Conservation (phyloP, 1,140 invertebrate species). For the Bradysia coprophila region DNA sequence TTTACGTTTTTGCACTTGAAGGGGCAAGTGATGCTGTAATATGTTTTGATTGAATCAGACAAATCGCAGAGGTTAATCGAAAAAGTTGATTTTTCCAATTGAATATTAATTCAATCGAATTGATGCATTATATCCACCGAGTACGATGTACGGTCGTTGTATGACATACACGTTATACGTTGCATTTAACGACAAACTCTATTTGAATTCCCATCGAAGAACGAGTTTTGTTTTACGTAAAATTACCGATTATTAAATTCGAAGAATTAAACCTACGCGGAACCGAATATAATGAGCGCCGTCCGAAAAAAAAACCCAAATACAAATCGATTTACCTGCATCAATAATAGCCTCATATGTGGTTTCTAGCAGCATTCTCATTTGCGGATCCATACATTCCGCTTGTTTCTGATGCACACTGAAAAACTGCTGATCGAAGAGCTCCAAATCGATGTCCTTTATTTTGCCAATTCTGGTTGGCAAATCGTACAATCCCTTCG, state of each 20-base stretch:
- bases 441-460: conserved; percentile 70
- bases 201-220: too few relatives aligned
- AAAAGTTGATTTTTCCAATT: too few relatives aligned
- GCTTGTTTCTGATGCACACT: conserved; percentile 88
- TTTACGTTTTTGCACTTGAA: too few relatives aligned
- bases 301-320: too few relatives aligned
- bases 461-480: conserved; percentile 76
- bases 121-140: too few relatives aligned
- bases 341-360: conserved; percentile 90
- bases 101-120: too few relatives aligned
- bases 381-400: conserved; percentile 87
- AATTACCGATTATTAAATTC: conserved; percentile 2
- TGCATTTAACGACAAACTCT: too few relatives aligned
- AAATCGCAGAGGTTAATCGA: too few relatives aligned
- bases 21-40: too few relatives aligned
- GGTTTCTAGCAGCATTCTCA: conserved; percentile 78
- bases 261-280: neutral
- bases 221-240: neutral
- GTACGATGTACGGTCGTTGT: too few relatives aligned
- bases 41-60: too few relatives aligned
- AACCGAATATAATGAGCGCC: neutral
- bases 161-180: too few relatives aligned
- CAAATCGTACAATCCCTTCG: conserved; percentile 53
- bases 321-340: conserved; percentile 47
- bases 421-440: conserved; percentile 88